Evolutionary conservation across 2,797 vertebrate species (phyloP).

Genomic region (Adelosebastes latens): DNA sequence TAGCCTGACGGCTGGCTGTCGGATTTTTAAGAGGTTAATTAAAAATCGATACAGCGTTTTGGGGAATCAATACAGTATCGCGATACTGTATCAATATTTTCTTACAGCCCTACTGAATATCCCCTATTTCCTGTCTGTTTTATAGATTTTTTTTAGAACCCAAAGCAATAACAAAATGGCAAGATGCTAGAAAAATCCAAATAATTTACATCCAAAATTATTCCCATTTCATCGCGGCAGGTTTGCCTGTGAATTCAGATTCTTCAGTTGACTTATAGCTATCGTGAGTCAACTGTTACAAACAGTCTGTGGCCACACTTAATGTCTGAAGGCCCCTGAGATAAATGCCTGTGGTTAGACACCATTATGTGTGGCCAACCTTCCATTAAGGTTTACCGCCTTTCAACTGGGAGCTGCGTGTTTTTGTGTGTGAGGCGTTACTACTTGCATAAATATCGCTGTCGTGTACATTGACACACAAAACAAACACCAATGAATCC

Average conservation of each 20-base stretch:
- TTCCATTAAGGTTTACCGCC: constrained; percentile 50
- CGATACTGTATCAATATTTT: no score
- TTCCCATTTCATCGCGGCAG: not conserved
- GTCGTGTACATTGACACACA: constrained; percentile 8
- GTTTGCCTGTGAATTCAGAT: not conserved
- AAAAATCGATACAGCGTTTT: no score
- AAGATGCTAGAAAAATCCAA: not conserved
- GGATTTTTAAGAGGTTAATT: no score
- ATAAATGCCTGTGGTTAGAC: constrained; percentile 48
- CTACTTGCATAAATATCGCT: constrained; percentile 35
- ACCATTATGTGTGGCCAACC: constrained; percentile 44
- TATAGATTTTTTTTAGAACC: not conserved
- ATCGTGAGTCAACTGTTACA: constrained; percentile 38
- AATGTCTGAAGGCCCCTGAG: constrained; percentile 39
- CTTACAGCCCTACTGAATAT: not conserved
- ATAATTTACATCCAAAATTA: not conserved
- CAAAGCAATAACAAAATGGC: not conserved
- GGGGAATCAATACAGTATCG: no score
- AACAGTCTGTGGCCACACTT: constrained; percentile 39
- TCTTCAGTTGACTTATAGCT: constrained; percentile 1
- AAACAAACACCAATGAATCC: constrained; percentile 16
- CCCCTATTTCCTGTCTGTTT: not conserved
- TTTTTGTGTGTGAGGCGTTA: constrained; percentile 32
- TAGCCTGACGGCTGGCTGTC: no score
- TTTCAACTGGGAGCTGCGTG: constrained; percentile 43